Percentiles rank a stretch among this genome's conserved stretches.
These are phyloP conservation scores for Eriocheir sinensis DNA, from an alignment of 1,140 invertebrate species.

Conservation along the genomic window DNA sequence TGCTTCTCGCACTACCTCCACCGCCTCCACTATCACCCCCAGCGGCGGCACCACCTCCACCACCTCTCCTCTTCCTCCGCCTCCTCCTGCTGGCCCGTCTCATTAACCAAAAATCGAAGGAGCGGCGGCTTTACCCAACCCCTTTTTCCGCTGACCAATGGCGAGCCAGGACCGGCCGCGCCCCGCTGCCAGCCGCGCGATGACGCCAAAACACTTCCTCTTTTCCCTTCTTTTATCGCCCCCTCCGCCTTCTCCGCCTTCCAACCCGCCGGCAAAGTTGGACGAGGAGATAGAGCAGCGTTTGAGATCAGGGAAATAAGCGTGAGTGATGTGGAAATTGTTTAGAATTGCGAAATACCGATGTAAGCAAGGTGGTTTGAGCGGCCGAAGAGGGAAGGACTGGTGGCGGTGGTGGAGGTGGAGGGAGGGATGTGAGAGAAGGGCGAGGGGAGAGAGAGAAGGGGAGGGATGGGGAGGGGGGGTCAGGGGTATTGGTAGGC, in stretches of 20 bases:
- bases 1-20: background rate
- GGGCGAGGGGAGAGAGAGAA: background rate
- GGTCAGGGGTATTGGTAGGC: background rate
- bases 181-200: constrained; percentile 33
- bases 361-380: background rate
- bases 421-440: background rate
- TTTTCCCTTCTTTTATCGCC: background rate
- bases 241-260: background rate
- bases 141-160: constrained; percentile 68
- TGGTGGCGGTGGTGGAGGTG: background rate
- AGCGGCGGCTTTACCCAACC: constrained; percentile 38
- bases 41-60: background rate
- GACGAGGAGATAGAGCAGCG: background rate
- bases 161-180: background rate
- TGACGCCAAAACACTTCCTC: background rate
- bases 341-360: background rate
- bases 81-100: background rate
- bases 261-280: background rate
- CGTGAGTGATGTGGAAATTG: background rate
- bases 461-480: background rate
- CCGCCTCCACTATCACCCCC: background rate
- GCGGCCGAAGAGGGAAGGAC: no score
- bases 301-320: background rate
- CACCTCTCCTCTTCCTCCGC: background rate
- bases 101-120: constrained; percentile 53